Evolutionary conservation across 2,797 vertebrate species (phyloP), one percentile per base, ranked within the genome.

Genomic region (Knipowitschia caucasica): DNA sequence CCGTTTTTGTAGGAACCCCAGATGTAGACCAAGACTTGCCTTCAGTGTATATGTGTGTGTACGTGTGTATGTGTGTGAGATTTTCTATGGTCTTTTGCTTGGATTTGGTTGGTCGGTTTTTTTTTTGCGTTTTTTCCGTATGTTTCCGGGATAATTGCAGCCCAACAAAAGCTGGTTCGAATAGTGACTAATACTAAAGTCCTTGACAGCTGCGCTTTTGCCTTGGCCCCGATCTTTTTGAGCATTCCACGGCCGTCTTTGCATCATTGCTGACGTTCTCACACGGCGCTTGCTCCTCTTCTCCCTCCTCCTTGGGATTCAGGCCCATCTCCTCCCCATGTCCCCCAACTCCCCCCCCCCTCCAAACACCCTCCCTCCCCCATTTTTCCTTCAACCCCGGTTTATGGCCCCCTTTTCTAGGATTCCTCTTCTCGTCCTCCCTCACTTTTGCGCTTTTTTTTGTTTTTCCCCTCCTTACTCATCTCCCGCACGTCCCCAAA

Each of bases 121-220:
- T 30, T 52, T 58, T 68, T 30, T 2, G 20, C 49, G 15, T 0
- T 50, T 24, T 34, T 31, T n/a, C n/a, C n/a, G 20, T 26, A 31
- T 79, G 52, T 62, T 61, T 71, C 40, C n/a, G 64, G 77, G 80
- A 71, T 69, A 73, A 69, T 58, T 31, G 30, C 35, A 50, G 47
- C 20, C 47, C 64, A 67, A 40, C 7, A n/a, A 59, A 56, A 74
- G 50, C 59, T 73, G 65, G 75, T 84, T 83, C 81, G 57, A 50
- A 67, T 53, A 66, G 42, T 78, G 77, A 80, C 75, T 81, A 77
- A 85, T 76, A 80, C 75, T 81, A 77, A 85, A 78, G 73, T 86
- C 73, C 66, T 67, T 80, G 79, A 86, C 82, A 86, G 84, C 84
- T 79, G 81, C 71, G 30, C 80, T 59, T 83, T 86, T 75, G 69